Base-by-base conservation (phyloP, 2,888 invertebrate species). In the Drosophila gaucha region DNA sequence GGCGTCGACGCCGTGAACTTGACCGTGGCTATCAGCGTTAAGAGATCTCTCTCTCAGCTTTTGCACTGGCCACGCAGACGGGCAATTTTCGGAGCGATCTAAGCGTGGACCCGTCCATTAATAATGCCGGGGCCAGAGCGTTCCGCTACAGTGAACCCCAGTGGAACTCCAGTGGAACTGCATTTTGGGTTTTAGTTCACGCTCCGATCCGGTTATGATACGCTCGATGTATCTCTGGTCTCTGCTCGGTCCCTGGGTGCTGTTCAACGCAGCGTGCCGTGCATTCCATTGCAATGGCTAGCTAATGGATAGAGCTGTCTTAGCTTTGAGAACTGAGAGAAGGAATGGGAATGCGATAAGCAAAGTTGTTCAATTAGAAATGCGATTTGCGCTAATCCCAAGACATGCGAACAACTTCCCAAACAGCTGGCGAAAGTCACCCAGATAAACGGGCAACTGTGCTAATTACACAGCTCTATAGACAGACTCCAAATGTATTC, bases 21-120 rank as follows among this genome's bases (percentile, higher is more conserved):
- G 90, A 90, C 90, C 90, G 88, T 90, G 89, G 90, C 90, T 90
- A 90, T 90, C 90, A 70, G 67, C 73, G 64, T 56, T 63, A 41
- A 66, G 46, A 83, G 83, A 88, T 84, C 83, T 43, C 43, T 86
- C 56, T 60, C 51, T 51, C 57, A 62, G 54, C 62, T 76, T 73
- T 74, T 52, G 68, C 74, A 65, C 70, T 64, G 39, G 39, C 50
- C 41, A 28, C 50, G 57, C 59, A 58, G 67, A 62, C 67, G 52
- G 59, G 49, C 75, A 67, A 73, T 77, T 77, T 74, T 74, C 71
- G 62, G 33, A 62, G 72, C 44, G 49, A 49, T 67, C 76, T 70
- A 59, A 70, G 80, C 85, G 67, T 79, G 78, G 85, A 80, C 70
- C 58, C 66, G 76, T 83, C 86, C 82, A 82, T 88, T 82, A 82